Evolutionary conservation across 2,888 invertebrate species (phyloP), one percentile per base, ranked within the genome.

Genomic region (Callyntrura sp.): DNA sequence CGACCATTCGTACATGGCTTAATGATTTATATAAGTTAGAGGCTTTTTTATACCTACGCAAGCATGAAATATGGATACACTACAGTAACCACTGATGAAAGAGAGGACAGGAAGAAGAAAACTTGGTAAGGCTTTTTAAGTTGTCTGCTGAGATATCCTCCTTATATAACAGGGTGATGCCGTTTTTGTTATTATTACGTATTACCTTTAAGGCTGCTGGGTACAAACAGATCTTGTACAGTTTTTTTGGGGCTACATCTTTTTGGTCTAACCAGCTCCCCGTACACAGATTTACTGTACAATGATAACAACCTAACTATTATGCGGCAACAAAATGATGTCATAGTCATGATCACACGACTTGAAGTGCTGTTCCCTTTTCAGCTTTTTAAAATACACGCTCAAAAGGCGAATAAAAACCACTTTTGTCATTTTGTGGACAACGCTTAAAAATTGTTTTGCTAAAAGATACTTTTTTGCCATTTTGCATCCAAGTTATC

Each of bases 301-400:
- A 20, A 60, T 20, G 6, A 4, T 20, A 23, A 20, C 6, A 6
- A n/a, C 28, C 14, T 2, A 28, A 68, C 4, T 68, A 14, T 8
- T 68, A 14, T 68, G 23, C 12, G 23, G 62, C 62, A 2, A 23
- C 20, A 20, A 79, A 87, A 87, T 87, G 81, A 87, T 87, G 87
- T 87, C 87, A 87, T 87, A 87, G 87, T 87, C 87, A 87, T 81
- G 87, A 87, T 87, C 87, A 87, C 86, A 76, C 79, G 86, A 55
- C 70, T 8, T 28, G 43, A 43, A 68, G 68, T 43, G 28, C 0
- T 65, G n/a, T n/a, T n/a, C 85, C 62, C 65, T 35, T 60, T n/a
- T n/a, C n/a, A n/a, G n/a, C n/a, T n/a, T n/a, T n/a, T n/a, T n/a
- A n/a, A n/a, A n/a, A n/a, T n/a, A n/a, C n/a, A n/a, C n/a, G n/a